Evolutionary conservation across 2,113 vertebrate genomes (phyloP).

Genomic region (Spea bombifrons): DNA sequence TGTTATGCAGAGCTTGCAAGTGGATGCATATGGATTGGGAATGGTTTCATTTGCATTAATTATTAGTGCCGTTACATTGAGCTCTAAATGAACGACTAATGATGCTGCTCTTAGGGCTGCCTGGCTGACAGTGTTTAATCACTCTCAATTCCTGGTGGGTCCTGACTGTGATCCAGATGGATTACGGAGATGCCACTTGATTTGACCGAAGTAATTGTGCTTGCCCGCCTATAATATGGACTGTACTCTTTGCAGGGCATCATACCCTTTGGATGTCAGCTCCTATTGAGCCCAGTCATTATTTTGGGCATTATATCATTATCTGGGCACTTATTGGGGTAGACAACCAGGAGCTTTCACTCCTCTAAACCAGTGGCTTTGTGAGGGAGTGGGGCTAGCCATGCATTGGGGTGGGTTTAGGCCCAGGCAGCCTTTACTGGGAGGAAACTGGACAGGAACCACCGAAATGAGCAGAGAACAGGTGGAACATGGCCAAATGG

Average conservation of each 20-base stretch:
- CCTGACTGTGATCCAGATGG: conserved; percentile 20
- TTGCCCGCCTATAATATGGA: background rate
- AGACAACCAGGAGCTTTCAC: too few species aligned
- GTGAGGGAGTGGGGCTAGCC: too few species aligned
- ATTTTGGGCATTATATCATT: too few species aligned
- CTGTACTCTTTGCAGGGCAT: background rate
- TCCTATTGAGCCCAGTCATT: too few species aligned
- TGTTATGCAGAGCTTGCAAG: background rate
- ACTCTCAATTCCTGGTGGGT: conserved; percentile 33
- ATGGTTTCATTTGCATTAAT: conserved; percentile 43
- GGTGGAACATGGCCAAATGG: too few species aligned
- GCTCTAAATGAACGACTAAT: conserved; percentile 45
- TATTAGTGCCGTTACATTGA: conserved; percentile 45
- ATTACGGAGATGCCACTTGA: conserved; percentile 22
- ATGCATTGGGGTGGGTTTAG: too few species aligned
- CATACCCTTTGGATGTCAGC: background rate
- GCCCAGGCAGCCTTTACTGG: too few species aligned
- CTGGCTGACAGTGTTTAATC: conserved; percentile 45
- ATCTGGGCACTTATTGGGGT: too few species aligned
- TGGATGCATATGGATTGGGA: conserved; percentile 32
- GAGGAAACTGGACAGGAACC: too few species aligned
- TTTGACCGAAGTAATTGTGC: conserved; percentile 27
- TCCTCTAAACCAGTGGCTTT: too few species aligned
- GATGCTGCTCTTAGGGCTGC: conserved; percentile 42
- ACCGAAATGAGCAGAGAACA: too few species aligned